Evolutionary conservation across 2,888 invertebrate species (phyloP).

Genomic region (Campaea margaritaria): DNA sequence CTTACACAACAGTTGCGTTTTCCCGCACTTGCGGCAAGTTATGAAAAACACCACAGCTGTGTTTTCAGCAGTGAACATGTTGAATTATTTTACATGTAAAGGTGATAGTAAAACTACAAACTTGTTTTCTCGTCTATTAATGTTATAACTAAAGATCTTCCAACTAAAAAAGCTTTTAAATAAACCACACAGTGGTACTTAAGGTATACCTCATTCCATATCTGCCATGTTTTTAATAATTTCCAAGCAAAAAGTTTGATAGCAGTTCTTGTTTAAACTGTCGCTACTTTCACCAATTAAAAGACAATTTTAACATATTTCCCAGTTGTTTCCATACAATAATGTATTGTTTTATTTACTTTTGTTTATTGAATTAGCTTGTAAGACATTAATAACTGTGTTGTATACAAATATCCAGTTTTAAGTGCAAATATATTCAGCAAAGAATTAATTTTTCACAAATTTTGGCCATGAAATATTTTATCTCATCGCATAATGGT

Average conservation of each 20-base stretch:
- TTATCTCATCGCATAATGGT: background rate
- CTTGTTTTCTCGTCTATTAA: background rate
- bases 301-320: slow-evolving; percentile 26
- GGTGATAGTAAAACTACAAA: background rate
- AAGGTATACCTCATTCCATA: slow-evolving; percentile 32
- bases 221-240: slow-evolving; percentile 20
- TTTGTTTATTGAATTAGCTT: slow-evolving; percentile 9
- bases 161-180: slow-evolving; percentile 18
- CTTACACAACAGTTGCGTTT: too few species aligned
- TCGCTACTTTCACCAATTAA: slow-evolving; percentile 11
- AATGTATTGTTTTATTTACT: slow-evolving; percentile 15
- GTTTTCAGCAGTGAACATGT: too few species aligned
- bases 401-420: slow-evolving; percentile 5
- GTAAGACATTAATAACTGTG: slow-evolving; percentile 10
- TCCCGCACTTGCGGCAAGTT: too few species aligned
- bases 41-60: too few species aligned
- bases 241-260: slow-evolving; percentile 2
- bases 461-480: background rate
- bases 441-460: background rate
- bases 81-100: slow-evolving; percentile 3
- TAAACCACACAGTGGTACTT: slow-evolving; percentile 17
- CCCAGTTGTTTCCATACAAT: slow-evolving; percentile 10
- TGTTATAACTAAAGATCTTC: slow-evolving; percentile 14
- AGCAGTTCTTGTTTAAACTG: background rate
- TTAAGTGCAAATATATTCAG: background rate